These are phyloP conservation scores for Machaerirhynchus nigripectus DNA, from an alignment of 2,113 vertebrate genomes.

Conservation along the genomic window DNA sequence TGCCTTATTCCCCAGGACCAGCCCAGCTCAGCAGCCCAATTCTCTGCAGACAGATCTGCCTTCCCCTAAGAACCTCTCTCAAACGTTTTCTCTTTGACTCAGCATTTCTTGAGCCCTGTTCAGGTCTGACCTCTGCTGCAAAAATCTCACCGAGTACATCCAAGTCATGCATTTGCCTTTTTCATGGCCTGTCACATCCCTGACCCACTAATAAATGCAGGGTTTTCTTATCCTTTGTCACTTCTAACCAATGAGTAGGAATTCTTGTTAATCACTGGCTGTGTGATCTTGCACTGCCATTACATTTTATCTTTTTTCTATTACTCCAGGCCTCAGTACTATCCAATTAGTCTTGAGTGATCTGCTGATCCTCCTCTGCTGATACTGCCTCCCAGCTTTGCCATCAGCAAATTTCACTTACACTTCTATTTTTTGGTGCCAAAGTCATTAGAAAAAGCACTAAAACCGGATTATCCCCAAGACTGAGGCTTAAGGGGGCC, in stretches of 20 bases:
- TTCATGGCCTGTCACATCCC: not conserved
- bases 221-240: slow-evolving; percentile 40
- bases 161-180: not conserved
- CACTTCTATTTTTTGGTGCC: not conserved
- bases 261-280: slow-evolving; percentile 46
- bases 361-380: slow-evolving; percentile 37
- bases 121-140: not conserved
- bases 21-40: not conserved
- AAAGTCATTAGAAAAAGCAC: slow-evolving; percentile 6
- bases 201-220: slow-evolving; percentile 27
- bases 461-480: slow-evolving; percentile 20
- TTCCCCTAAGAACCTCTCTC: not conserved
- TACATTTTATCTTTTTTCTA: slow-evolving; percentile 60
- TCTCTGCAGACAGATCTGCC: not conserved
- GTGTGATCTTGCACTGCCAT: slow-evolving; percentile 45
- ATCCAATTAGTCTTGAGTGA: slow-evolving; percentile 64
- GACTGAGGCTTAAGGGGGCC: not conserved
- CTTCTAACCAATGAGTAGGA: not conserved
- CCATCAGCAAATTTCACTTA: slow-evolving; percentile 40
- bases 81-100: not conserved
- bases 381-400: slow-evolving; percentile 28
- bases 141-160: not conserved
- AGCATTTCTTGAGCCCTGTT: not conserved
- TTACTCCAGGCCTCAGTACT: slow-evolving; percentile 24
- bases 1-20: not conserved